phyloP scores from a whole-genome alignment of 2,113 vertebrate species.

The Thomomys bottae region DNA sequence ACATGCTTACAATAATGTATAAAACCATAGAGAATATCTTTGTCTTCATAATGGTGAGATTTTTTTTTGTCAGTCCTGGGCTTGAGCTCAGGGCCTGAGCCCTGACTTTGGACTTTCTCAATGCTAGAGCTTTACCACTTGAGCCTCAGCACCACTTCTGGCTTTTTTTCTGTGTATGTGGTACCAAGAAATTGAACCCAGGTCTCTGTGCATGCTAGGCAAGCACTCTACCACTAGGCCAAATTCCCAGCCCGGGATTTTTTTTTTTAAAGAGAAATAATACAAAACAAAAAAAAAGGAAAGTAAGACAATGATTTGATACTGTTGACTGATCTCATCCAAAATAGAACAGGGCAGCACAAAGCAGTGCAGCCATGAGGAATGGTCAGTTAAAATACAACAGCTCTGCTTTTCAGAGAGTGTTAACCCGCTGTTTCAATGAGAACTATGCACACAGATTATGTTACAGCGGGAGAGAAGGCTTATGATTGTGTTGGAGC shows the following conservation, averaged over 20 bases:
- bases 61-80: too few relatives aligned
- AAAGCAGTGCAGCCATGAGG: not conserved
- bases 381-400: slow-evolving; percentile 22
- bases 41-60: not conserved
- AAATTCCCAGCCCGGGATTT: too few relatives aligned
- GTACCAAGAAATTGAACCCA: too few relatives aligned
- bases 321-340: not conserved
- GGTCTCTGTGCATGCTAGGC: too few relatives aligned
- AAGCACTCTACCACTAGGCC: too few relatives aligned
- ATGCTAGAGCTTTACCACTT: too few relatives aligned
- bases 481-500: not conserved
- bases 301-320: not conserved
- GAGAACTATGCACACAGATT: not conserved
- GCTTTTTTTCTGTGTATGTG: too few relatives aligned
- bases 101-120: too few relatives aligned
- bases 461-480: not conserved
- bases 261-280: slow-evolving; percentile 2
- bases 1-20: not conserved
- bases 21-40: slow-evolving; percentile 13
- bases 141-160: too few relatives aligned
- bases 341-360: slow-evolving; percentile 32
- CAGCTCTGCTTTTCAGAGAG: not conserved
- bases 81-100: too few relatives aligned
- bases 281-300: not conserved
- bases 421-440: not conserved